These are phyloP conservation scores for Drosophila paranaensis DNA, from an alignment of 2,888 invertebrate species.

Conservation along the genomic window DNA sequence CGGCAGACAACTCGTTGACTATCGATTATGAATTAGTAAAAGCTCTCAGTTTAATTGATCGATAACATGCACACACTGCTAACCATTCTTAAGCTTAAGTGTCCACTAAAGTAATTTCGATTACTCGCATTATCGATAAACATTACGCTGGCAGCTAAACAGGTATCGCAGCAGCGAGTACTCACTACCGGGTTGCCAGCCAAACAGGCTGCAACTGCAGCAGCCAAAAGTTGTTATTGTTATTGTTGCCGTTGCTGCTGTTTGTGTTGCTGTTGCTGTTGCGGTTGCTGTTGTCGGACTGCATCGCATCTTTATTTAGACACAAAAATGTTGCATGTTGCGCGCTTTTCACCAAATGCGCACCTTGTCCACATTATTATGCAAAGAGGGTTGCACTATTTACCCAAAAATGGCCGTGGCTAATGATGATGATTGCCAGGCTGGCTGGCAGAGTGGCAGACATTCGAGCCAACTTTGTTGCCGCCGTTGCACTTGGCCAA, in stretches of 20 bases:
- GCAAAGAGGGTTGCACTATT: conserved; percentile 85
- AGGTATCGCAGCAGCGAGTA: conserved; percentile 8
- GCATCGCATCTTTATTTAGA: conserved; percentile 78
- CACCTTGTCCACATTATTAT: conserved; percentile 83
- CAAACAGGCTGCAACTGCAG: conserved; percentile 39
- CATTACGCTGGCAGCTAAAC: background rate
- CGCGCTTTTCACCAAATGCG: conserved; percentile 78
- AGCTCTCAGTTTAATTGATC: no score
- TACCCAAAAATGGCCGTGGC: conserved; percentile 84
- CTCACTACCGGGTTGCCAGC: conserved; percentile 70
- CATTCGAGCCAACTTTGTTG: conserved; percentile 55
- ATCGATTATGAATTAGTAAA: background rate
- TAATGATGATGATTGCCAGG: conserved; percentile 81
- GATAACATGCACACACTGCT: no score
- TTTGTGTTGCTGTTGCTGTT: conserved; percentile 21
- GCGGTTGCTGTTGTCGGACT: conserved; percentile 43
- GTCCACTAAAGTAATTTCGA: background rate
- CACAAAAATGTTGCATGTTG: conserved; percentile 79
- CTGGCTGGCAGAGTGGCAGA: conserved; percentile 30
- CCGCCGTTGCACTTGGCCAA: conserved; percentile 62
- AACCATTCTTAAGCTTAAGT: background rate
- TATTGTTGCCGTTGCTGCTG: conserved; percentile 12
- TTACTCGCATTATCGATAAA: conserved; percentile 20
- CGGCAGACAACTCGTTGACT: background rate
- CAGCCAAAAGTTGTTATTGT: conserved; percentile 49